Evolutionary conservation across 1,140 invertebrate genomes (phyloP).

Genomic region (Leguminivora glycinivorella): DNA sequence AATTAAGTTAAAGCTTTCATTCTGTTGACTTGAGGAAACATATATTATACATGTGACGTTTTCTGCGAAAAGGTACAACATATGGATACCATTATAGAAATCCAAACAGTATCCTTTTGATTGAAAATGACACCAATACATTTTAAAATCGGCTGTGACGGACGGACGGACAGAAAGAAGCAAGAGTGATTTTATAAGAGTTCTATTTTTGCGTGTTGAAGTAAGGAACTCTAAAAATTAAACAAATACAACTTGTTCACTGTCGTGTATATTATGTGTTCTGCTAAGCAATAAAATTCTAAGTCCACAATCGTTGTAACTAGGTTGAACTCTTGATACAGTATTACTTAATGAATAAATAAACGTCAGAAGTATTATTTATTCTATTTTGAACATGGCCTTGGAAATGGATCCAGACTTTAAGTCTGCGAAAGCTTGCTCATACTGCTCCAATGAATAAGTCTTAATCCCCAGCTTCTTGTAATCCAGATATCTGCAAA

Average conservation of each 20-base stretch:
- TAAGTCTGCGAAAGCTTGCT: constrained; percentile 75
- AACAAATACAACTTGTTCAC: neutral
- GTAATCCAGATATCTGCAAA: constrained; percentile 77
- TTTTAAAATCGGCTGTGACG: too few relatives aligned
- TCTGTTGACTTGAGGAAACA: neutral
- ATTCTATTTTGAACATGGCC: constrained; percentile 78
- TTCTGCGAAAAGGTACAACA: too few relatives aligned
- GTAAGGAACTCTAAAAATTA: neutral
- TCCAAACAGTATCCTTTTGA: too few relatives aligned
- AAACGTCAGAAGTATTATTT: neutral
- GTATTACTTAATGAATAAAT: neutral
- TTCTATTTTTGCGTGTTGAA: too few relatives aligned
- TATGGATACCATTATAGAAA: too few relatives aligned
- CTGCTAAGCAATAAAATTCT: neutral
- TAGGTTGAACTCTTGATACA: neutral
- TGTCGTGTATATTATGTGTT: neutral
- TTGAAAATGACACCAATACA: too few relatives aligned
- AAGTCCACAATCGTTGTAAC: neutral
- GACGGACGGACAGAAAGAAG: too few relatives aligned
- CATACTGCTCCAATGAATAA: constrained; percentile 77
- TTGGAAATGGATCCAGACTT: constrained; percentile 80
- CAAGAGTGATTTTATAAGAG: too few relatives aligned
- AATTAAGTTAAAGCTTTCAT: neutral
- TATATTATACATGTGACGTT: too few relatives aligned
- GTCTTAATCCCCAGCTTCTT: constrained; percentile 80